Evolutionary conservation across 2,888 invertebrate genomes (phyloP), one percentile per base, ranked within the genome.

Genomic region (Volucella bombylans): DNA sequence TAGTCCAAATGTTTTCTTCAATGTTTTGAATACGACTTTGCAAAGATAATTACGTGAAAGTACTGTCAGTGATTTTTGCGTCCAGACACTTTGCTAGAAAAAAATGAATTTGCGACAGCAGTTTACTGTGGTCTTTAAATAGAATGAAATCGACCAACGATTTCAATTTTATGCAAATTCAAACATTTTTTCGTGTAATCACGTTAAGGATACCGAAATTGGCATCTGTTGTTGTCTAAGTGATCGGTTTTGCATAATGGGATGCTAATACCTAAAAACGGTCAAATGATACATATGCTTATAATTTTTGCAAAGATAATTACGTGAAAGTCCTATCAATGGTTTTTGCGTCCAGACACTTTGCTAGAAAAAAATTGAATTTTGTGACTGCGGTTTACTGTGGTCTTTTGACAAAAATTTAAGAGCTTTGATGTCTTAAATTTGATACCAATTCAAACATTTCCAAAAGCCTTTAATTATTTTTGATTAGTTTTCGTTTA

Each of bases 31-130:
- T 18, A 18, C 1, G 4, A 23, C 4, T 77, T 62, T 62, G 91
- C 92, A 89, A 89, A 88, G 90, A 90, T 88, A 92, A 92, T 92
- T 92, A 88, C 91, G 89, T 87, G 88, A 87, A 87, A 86, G 83
- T 87, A 85, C 52, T 88, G 87, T 87, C 79, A 88, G 87, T 80
- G 67, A 71, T 59, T 89, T 88, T 80, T 88, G 87, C 90, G 92
- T 89, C 89, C 92, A 92, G 92, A 92, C 92, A 92, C 91, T 90
- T 90, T 92, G 92, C 92, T 79, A 92, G 79, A 91, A 38, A 18
- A 91, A 88, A 41, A 38, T 83, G 83, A 79, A 50, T 69, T 50
- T 47, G 31, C 49, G 12, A 45, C 41, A 47, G 31, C 59, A 79
- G 45, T 62, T 69, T 38, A 18, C 68, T 79, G 65, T 54, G 64